Percentiles rank a stretch among this genome's conserved stretches.
Conservation (phyloP, 2,113 vertebrate genomes). For the Rhinolophus ferrumequinum region DNA sequence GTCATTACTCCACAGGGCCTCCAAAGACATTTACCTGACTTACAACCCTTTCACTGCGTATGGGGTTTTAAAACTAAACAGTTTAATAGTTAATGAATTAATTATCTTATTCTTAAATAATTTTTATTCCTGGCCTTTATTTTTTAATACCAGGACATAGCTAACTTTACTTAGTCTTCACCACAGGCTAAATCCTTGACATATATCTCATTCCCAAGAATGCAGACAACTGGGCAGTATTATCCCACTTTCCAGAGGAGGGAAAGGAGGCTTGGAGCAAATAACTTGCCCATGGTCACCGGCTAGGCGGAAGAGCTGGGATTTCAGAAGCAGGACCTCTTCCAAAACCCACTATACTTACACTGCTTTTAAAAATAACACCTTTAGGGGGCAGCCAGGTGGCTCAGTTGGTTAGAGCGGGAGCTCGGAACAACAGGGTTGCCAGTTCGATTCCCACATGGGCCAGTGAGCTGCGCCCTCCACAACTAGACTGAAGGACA, state of each 20-base stretch:
- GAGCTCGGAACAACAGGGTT: too few relatives aligned
- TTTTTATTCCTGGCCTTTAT: conserved; percentile 5
- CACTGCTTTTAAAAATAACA: not conserved
- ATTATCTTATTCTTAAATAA: conserved; percentile 49
- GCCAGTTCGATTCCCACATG: too few relatives aligned
- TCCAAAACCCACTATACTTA: not conserved
- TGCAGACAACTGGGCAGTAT: not conserved
- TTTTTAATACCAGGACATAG: conserved; percentile 23
- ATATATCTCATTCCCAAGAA: conserved; percentile 19
- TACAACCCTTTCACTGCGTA: not conserved
- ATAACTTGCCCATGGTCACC: not conserved
- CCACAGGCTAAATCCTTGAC: not conserved
- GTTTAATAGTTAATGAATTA: conserved; percentile 25
- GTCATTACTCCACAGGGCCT: not conserved
- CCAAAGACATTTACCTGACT: conserved; percentile 23
- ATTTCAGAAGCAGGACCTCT: not conserved
- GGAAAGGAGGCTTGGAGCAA: conserved; percentile 1
- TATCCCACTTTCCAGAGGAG: not conserved
- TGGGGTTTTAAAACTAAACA: conserved; percentile 17
- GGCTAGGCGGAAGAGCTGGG: not conserved
- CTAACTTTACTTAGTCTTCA: not conserved
- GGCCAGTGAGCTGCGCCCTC: too few relatives aligned
- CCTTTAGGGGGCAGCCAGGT: not conserved
- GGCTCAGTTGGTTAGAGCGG: too few relatives aligned
- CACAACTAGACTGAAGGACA: too few relatives aligned